These are phyloP conservation scores for Allophyes oxyacanthae DNA, from an alignment of 2,888 invertebrate species.

Conservation along the genomic window DNA sequence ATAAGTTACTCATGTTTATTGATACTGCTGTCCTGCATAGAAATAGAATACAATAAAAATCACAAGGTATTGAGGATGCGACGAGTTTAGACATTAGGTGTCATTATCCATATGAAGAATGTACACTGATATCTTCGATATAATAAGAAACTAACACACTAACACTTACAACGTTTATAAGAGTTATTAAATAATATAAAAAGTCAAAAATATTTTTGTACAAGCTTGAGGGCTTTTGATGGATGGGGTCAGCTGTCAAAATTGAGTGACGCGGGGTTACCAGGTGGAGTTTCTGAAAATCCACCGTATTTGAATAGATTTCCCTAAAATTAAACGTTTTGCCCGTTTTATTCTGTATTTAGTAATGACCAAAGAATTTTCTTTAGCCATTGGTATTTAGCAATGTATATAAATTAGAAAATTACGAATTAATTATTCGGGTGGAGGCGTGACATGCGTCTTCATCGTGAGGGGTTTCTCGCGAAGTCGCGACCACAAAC, in stretches of 20 bases:
- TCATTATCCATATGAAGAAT: background rate
- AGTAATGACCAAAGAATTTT: too few relatives aligned
- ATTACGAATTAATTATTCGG: too few relatives aligned
- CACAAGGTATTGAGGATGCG: constrained; percentile 60
- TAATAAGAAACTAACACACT: constrained; percentile 8
- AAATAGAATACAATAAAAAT: constrained; percentile 79
- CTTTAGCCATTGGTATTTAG: too few relatives aligned
- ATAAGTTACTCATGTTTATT: constrained; percentile 67
- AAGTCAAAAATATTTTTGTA: constrained; percentile 49
- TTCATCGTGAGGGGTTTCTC: too few relatives aligned
- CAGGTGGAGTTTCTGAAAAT: too few relatives aligned
- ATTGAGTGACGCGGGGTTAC: constrained; percentile 15
- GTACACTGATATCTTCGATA: background rate
- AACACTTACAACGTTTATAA: constrained; percentile 56
- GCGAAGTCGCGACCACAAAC: too few relatives aligned
- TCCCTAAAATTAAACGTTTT: too few relatives aligned
- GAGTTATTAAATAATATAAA: constrained; percentile 35
- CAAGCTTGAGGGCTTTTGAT: constrained; percentile 51
- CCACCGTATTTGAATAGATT: too few relatives aligned
- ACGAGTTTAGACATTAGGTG: constrained; percentile 14
- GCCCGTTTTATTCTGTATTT: too few relatives aligned
- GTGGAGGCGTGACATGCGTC: too few relatives aligned
- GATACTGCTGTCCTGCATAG: constrained; percentile 65
- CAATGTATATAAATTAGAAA: too few relatives aligned
- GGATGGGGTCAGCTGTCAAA: constrained; percentile 63